Base-by-base conservation (phyloP, 2,113 vertebrate species). In the Lophotis ruficrista region DNA sequence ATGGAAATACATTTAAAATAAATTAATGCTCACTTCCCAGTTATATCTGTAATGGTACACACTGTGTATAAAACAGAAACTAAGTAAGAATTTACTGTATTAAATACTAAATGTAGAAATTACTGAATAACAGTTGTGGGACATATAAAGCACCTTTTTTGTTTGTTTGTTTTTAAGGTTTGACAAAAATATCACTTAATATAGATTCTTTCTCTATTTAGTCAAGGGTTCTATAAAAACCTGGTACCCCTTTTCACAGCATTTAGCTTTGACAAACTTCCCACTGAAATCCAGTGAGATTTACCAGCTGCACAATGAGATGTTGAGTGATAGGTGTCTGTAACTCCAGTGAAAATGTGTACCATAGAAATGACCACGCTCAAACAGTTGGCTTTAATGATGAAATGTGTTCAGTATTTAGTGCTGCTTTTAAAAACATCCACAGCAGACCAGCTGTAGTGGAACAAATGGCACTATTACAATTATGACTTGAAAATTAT, bases 401-500 rank as follows among this genome's bases (percentile, higher is more conserved):
- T 71, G 37, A 94, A 96, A 92, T 93, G 62, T n/a, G 37, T 77
- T 70, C 53, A 57, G 84, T 84, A 84, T 84, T 89, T 94, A 94
- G 76, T 89, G 53, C 60, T 95, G 24, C 43, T 66, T 93, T 93
- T 87, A 71, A 56, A 89, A 94, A 84, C 71, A 83, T 71, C 38
- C 37, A 61, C 79, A 95, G 87, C 87, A 93, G 79, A 89, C 66
- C 73, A 94, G 38, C 87, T 89, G 28, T 92, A 87, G 73, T 89
- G 87, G 81, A 96, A 93, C 77, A 93, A 97, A 94, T 87, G 73
- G 41, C 64, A 69, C 60, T 88, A 58, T 83, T 97, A 72, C 9
- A 89, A 94, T 94, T 96, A 96, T 45, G 83, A 77, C 58, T 62
- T 93, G 89, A 94, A 91, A 97, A 94, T 92, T 93, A 94, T 64